Percentiles rank a stretch among this genome's conserved stretches.
These are phyloP conservation scores for Channa maculata DNA, from an alignment of 2,113 vertebrate genomes.

Conservation along the genomic window DNA sequence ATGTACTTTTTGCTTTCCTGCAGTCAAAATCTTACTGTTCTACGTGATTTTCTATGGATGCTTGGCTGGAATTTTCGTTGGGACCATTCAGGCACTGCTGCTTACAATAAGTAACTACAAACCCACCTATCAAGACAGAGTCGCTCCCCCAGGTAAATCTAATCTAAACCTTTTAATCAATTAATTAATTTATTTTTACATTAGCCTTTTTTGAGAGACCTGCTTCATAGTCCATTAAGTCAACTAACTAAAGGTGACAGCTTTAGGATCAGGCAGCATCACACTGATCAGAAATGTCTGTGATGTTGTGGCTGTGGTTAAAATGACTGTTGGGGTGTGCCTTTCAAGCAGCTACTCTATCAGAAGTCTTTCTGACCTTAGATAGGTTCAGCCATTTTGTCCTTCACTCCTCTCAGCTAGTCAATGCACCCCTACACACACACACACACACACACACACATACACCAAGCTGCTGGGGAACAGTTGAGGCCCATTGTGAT, in stretches of 20 bases:
- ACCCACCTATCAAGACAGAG: constrained; percentile 97
- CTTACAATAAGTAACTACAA: constrained; percentile 93
- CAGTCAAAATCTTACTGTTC: constrained; percentile 97
- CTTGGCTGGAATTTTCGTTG: constrained; percentile 97
- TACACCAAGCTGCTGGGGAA: constrained; percentile 40
- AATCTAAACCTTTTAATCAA: not conserved
- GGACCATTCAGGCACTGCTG: constrained; percentile 97
- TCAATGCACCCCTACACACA: constrained; percentile 46
- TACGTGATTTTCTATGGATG: constrained; percentile 98
- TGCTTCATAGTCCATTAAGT: not conserved
- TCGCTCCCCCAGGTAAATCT: constrained; percentile 95
- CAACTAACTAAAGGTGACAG: not conserved
- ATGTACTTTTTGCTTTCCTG: not conserved
- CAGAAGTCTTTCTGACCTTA: constrained; percentile 69
- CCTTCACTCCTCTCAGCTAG: constrained; percentile 76
- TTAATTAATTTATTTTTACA: not conserved
- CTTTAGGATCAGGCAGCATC: not conserved
- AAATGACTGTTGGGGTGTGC: constrained; percentile 44
- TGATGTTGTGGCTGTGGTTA: not conserved
- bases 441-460: not conserved
- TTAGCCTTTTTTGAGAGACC: not conserved
- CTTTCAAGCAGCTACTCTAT: constrained; percentile 57
- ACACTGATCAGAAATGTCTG: not conserved
- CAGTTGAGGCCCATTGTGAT: constrained; percentile 33
- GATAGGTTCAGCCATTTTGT: constrained; percentile 83